phyloP scores from a whole-genome alignment of 2,888 invertebrate species.

The Andrena flavipes region DNA sequence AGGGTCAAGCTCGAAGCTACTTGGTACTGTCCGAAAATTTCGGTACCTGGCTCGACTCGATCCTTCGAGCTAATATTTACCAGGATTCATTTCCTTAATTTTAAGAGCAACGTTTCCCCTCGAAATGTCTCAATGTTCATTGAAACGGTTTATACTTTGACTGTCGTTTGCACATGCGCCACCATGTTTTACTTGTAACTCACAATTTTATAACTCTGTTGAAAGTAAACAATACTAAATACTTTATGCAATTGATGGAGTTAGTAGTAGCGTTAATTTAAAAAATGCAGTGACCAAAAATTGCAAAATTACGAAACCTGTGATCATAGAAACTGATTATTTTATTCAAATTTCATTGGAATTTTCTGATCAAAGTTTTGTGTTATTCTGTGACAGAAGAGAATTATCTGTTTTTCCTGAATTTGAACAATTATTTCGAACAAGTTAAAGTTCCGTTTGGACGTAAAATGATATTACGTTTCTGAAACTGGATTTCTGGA shows the following conservation, averaged over 20 bases:
- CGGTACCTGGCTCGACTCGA: no score
- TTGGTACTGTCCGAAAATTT: no score
- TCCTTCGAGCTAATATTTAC: neutral
- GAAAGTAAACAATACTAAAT: neutral
- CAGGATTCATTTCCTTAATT: constrained; percentile 2
- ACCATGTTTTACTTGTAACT: neutral
- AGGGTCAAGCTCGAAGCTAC: no score
- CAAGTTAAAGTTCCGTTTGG: constrained; percentile 7
- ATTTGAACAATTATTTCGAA: neutral
- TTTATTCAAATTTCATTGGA: neutral
- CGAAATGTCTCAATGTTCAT: neutral
- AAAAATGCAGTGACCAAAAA: no score
- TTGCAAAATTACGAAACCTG: no score
- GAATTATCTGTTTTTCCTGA: neutral
- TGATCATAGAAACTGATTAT: no score
- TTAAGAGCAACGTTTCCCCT: constrained; percentile 1
- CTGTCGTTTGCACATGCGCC: neutral
- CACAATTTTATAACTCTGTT: neutral
- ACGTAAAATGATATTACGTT: neutral
- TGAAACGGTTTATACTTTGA: neutral
- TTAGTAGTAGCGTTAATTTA: no score
- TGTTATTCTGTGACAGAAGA: neutral
- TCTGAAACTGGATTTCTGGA: constrained; percentile 9
- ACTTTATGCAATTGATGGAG: no score
- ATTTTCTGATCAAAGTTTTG: neutral